These are phyloP conservation scores for Dipus sagitta DNA, from an alignment of 2,797 vertebrate genomes.

Conservation along the genomic window DNA sequence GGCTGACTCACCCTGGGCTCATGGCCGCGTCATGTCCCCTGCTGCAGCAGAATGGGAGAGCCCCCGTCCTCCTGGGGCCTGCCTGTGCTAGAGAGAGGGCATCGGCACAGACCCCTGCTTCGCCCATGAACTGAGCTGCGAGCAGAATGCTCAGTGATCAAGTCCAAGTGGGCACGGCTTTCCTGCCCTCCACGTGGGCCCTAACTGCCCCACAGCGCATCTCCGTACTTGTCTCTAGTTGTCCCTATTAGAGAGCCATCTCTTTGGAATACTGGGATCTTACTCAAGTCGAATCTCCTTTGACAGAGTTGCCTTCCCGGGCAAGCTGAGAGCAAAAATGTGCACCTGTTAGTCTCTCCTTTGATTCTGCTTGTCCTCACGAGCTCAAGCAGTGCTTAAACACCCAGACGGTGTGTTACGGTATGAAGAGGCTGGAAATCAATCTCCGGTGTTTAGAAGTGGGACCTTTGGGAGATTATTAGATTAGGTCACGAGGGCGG, in stretches of 20 bases:
- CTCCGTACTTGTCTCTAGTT: neutral
- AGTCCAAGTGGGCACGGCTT: neutral
- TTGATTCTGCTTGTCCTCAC: neutral
- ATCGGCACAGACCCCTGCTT: neutral
- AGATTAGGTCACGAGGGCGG: neutral
- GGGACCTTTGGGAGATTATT: neutral
- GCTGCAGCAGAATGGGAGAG: neutral
- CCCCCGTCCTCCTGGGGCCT: neutral
- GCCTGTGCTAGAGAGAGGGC: neutral
- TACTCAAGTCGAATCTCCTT: neutral
- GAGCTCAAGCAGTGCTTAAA: neutral
- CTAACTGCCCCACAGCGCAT: neutral
- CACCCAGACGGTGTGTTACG: neutral
- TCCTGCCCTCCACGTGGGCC: neutral
- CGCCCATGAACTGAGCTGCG: neutral
- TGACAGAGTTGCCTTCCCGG: neutral
- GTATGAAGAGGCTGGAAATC: neutral
- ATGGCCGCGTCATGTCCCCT: slow-evolving; percentile 44
- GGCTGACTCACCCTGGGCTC: slow-evolving; percentile 73
- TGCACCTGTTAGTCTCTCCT: too few species aligned
- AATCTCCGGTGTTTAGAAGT: neutral
- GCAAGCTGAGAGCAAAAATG: neutral
- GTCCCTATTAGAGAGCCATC: neutral
- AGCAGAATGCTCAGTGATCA: neutral
- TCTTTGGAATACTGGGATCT: neutral